Base-by-base conservation (phyloP, 1,140 invertebrate species). In the Bombus pyrosoma region DNA sequence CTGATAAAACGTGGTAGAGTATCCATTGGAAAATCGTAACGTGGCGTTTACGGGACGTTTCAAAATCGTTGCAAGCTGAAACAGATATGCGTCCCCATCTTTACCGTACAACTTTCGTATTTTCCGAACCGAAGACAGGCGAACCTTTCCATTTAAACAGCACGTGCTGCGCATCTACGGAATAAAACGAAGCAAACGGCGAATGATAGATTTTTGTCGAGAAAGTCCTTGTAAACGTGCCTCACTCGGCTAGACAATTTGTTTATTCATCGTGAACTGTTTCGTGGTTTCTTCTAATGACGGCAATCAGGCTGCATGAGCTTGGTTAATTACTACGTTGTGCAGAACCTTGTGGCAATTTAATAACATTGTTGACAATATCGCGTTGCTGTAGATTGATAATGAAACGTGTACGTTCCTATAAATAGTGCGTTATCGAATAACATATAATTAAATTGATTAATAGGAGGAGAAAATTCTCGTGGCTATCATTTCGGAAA, bases 321-420 rank as follows among this genome's bases (percentile, higher is more conserved):
- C 5, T n/a, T 74, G n/a, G 39, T 74, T 81, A 81, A 75, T 82
- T 74, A 75, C 25, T 64, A 64, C 41, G 57, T 82, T 64, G 13
- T 22, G 6, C 68, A 5, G 57, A 15, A n/a, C 6, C 39, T 75
- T n/a, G 32, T 62, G 37, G 22, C 71, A 34, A 37, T 75, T 82
- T 75, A 82, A 82, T 75, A 59, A 32, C 34, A 75, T 72, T 75
- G 81, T 75, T 82, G 81, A 82, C 81, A 47, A 62, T n/a, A 15
- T 1, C 5, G 4, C 28, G 32, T 53, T 47, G 22, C 2, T 4
- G 1, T 3, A 22, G 32, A 47, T 47, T 47, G 15, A 47, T 47
- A 47, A 18, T 13, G 1, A 34, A 9, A 8, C 3, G 5, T 8
- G 13, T 8, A 18, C 9, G 18, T 74, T 25, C 34, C 39, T 12